Conservation (phyloP, 1,140 invertebrate genomes). For the Pseudomyrmex dendroicus region DNA sequence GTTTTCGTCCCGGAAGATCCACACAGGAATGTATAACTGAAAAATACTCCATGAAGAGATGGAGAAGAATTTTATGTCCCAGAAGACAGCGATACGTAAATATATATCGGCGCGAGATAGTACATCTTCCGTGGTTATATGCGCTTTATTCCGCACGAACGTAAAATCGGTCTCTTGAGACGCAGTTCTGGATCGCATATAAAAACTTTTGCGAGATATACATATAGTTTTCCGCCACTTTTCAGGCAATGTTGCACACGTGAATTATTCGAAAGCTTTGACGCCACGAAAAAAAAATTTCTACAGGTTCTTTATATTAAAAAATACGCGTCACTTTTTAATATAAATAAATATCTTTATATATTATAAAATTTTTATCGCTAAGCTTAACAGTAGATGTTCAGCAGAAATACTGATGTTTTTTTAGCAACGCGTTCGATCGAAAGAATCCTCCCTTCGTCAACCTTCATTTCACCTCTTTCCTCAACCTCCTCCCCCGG, state of each 20-base stretch:
- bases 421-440: slow-evolving; percentile 10
- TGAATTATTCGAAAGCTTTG: slow-evolving; percentile 31
- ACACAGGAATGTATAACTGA: slow-evolving; percentile 32
- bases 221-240: slow-evolving; percentile 37
- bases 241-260: slow-evolving; percentile 1
- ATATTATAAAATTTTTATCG: too few relatives aligned
- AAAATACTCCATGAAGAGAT: slow-evolving; percentile 49
- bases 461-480: slow-evolving; percentile 18
- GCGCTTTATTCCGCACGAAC: slow-evolving; percentile 43
- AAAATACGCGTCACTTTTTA: too few relatives aligned
- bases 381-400: neutral
- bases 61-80: slow-evolving; percentile 51
- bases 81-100: slow-evolving; percentile 48
- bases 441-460: slow-evolving; percentile 9
- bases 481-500: neutral
- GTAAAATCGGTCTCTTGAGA: slow-evolving; percentile 49
- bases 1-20: slow-evolving; percentile 26
- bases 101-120: slow-evolving; percentile 50
- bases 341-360: neutral
- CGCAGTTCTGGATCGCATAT: slow-evolving; percentile 21
- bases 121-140: slow-evolving; percentile 18
- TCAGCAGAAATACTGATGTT: neutral
- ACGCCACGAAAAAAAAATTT: neutral
- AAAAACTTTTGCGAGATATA: slow-evolving; percentile 12
- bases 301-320: too few relatives aligned